phyloP scores from a whole-genome alignment of 2,888 invertebrate genomes.

The Drosophila histrio region DNA sequence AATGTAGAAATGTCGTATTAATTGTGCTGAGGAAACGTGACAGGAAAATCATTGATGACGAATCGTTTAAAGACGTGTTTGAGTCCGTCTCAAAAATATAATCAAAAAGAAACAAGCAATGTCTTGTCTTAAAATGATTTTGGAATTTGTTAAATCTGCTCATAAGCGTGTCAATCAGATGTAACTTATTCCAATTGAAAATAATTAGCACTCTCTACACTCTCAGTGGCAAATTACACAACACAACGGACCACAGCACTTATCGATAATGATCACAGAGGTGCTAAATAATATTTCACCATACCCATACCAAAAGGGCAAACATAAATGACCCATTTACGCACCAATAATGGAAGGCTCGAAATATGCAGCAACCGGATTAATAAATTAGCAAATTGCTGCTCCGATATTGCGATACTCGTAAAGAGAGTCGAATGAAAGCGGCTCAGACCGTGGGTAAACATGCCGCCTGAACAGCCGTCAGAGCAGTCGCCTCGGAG shows the following conservation, averaged over 20 bases:
- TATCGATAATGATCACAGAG: constrained; percentile 30
- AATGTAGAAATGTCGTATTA: constrained; percentile 39
- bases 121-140: neutral
- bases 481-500: constrained; percentile 42
- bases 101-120: constrained; percentile 7
- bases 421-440: constrained; percentile 65
- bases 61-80: constrained; percentile 51
- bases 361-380: constrained; percentile 68
- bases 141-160: neutral
- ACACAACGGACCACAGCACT: neutral
- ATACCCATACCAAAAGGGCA: constrained; percentile 31
- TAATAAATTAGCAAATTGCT: constrained; percentile 76
- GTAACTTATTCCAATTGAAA: constrained; percentile 22
- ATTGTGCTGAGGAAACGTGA: constrained; percentile 53
- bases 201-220: constrained; percentile 26
- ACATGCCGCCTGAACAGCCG: constrained; percentile 11
- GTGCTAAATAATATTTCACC: constrained; percentile 70
- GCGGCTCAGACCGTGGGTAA: constrained; percentile 45
- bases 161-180: neutral
- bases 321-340: constrained; percentile 70
- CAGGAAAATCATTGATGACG: constrained; percentile 30
- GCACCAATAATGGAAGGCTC: constrained; percentile 43
- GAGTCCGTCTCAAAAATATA: constrained; percentile 34
- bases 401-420: constrained; percentile 43
- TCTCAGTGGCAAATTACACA: constrained; percentile 6